A percentile compares a stretch with the other conserved stretches of the same genome.
phyloP scores from a whole-genome alignment of 2,113 vertebrate genomes.

The Rhizomys pruinosus region DNA sequence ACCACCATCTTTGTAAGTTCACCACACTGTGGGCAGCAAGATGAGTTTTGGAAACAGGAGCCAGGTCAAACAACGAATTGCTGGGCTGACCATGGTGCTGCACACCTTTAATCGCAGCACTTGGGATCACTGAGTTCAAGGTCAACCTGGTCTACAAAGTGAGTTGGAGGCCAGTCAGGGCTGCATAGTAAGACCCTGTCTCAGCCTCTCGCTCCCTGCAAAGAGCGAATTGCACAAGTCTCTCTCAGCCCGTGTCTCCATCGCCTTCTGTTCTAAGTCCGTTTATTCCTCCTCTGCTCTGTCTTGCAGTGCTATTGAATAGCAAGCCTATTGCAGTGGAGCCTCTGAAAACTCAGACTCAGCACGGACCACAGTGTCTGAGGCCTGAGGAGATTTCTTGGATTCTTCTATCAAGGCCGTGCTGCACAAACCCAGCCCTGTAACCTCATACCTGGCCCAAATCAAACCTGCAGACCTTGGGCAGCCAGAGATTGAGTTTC shows the following conservation, averaged over 20 bases:
- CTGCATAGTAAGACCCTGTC: no score
- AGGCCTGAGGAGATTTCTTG: background rate
- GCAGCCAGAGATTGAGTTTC: slow-evolving; percentile 32
- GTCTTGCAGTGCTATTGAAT: background rate
- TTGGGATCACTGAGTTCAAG: no score
- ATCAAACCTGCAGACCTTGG: slow-evolving; percentile 7
- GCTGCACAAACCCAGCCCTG: background rate
- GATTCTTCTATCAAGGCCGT: background rate
- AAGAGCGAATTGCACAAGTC: background rate
- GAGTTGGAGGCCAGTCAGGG: no score
- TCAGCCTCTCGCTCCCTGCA: no score
- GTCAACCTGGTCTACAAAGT: no score
- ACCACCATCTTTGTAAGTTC: no score
- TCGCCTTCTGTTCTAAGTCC: background rate
- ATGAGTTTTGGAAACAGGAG: background rate
- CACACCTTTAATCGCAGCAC: no score
- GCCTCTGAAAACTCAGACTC: background rate
- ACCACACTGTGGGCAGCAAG: background rate
- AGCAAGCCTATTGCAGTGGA: background rate
- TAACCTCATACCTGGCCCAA: background rate
- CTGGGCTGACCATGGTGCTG: no score
- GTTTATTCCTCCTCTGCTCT: background rate
- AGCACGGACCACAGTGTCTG: fast-evolving
- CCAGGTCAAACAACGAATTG: background rate
- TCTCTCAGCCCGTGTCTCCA: background rate